Conservation (phyloP, 2,888 invertebrate species). For the Mayetiola destructor region DNA sequence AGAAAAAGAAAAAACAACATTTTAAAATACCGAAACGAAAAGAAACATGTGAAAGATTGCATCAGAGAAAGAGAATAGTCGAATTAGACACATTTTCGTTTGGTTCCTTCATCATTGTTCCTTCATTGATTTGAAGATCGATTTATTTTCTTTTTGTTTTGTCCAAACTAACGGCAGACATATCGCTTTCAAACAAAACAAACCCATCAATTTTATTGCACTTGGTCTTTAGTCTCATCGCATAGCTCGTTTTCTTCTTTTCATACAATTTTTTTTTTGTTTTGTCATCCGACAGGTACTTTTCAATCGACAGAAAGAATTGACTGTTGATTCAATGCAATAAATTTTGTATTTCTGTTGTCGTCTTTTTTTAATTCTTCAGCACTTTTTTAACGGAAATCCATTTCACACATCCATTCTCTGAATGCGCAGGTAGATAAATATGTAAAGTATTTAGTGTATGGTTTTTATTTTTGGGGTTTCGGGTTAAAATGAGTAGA, state of each 20-base stretch:
- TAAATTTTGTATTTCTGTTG: too few species aligned
- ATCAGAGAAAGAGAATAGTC: constrained; percentile 1
- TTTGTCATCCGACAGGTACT: background rate
- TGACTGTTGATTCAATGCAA: constrained; percentile 6
- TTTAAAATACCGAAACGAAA: too few species aligned
- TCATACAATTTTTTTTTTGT: background rate
- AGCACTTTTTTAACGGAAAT: background rate
- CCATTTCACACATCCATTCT: background rate
- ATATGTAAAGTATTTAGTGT: too few species aligned
- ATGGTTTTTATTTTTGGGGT: too few species aligned
- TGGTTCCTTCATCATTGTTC: background rate
- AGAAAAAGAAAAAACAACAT: too few species aligned
- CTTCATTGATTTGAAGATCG: background rate
- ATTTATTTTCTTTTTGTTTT: background rate
- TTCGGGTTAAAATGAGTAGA: too few species aligned
- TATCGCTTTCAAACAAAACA: constrained; percentile 1
- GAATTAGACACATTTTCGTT: constrained; percentile 6
- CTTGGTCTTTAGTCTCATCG: background rate
- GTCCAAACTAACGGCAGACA: constrained; percentile 8
- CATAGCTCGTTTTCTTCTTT: background rate
- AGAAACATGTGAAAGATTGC: constrained; percentile 10
- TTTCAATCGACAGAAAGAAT: too few species aligned
- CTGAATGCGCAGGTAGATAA: too few species aligned
- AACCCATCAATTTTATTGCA: constrained; percentile 5
- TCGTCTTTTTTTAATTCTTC: too few species aligned